phyloP scores from a whole-genome alignment of 2,888 invertebrate genomes.

The Kuschelorhynchus macadamiae region DNA sequence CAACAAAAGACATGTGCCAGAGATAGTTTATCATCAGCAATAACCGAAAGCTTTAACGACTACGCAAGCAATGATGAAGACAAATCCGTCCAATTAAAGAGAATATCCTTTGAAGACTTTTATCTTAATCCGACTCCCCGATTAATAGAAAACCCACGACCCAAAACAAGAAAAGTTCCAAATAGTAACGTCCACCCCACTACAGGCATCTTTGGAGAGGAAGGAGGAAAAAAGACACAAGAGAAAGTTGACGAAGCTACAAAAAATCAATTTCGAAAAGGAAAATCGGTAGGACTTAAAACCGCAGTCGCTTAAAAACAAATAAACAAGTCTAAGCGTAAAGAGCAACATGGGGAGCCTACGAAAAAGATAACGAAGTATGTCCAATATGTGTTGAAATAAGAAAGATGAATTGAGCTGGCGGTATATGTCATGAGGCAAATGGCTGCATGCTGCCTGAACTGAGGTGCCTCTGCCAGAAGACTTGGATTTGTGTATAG shows the following conservation, averaged over 20 bases:
- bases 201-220: slow-evolving; percentile 30
- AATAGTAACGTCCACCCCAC: slow-evolving; percentile 30
- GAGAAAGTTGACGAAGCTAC: slow-evolving; percentile 23
- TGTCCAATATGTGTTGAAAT: slow-evolving; percentile 33
- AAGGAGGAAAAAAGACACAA: slow-evolving; percentile 18
- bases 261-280: slow-evolving; percentile 20
- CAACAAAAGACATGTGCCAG: slow-evolving; percentile 22
- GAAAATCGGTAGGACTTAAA: slow-evolving; percentile 16
- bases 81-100: slow-evolving; percentile 20
- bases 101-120: slow-evolving; percentile 23
- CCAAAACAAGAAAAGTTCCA: slow-evolving; percentile 20
- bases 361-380: slow-evolving; percentile 21
- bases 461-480: slow-evolving; percentile 25
- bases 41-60: slow-evolving; percentile 24
- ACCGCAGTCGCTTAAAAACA: slow-evolving; percentile 19
- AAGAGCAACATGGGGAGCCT: slow-evolving; percentile 11
- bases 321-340: slow-evolving; percentile 16
- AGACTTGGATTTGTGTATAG: slow-evolving; percentile 28
- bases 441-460: slow-evolving; percentile 33
- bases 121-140: slow-evolving; percentile 15
- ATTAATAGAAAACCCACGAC: slow-evolving; percentile 21
- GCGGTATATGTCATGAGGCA: slow-evolving; percentile 32
- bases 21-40: slow-evolving; percentile 22
- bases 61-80: slow-evolving; percentile 30
- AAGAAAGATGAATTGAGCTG: slow-evolving; percentile 28